Conservation (phyloP, 2,113 vertebrate genomes). For the Dicaeum eximium region DNA sequence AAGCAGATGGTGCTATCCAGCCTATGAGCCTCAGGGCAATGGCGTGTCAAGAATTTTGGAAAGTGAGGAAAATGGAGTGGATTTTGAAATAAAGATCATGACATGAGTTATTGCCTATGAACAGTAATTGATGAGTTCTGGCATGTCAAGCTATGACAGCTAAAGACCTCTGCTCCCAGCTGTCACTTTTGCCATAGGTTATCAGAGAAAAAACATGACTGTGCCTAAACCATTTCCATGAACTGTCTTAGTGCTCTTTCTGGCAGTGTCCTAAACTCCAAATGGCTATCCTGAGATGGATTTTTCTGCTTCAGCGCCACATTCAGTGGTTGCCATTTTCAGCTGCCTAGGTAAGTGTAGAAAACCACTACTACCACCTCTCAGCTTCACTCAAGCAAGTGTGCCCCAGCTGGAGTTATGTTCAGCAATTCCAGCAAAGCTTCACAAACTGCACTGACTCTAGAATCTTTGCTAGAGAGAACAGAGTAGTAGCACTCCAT, state of each 20-base stretch:
- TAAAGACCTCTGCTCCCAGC: background rate
- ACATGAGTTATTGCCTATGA: background rate
- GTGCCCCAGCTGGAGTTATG: background rate
- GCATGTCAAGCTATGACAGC: background rate
- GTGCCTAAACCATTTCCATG: background rate
- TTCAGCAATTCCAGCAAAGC: background rate
- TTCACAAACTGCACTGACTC: background rate
- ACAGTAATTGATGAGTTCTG: constrained; percentile 13
- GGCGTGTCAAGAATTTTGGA: background rate
- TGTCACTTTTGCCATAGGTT: background rate
- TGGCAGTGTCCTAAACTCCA: background rate
- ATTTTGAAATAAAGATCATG: background rate
- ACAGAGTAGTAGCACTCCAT: background rate
- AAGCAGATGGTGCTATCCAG: constrained; percentile 21
- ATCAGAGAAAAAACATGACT: background rate
- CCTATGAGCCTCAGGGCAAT: background rate
- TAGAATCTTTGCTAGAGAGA: background rate
- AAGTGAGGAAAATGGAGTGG: background rate
- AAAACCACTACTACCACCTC: background rate
- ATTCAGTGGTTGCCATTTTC: background rate
- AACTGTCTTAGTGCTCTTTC: background rate
- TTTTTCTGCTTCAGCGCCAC: background rate
- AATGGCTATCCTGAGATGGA: background rate
- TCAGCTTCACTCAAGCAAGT: background rate
- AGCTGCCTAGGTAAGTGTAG: background rate